Evolutionary conservation across 1,140 invertebrate species (phyloP).

Genomic region (Caerostris extrusa): DNA sequence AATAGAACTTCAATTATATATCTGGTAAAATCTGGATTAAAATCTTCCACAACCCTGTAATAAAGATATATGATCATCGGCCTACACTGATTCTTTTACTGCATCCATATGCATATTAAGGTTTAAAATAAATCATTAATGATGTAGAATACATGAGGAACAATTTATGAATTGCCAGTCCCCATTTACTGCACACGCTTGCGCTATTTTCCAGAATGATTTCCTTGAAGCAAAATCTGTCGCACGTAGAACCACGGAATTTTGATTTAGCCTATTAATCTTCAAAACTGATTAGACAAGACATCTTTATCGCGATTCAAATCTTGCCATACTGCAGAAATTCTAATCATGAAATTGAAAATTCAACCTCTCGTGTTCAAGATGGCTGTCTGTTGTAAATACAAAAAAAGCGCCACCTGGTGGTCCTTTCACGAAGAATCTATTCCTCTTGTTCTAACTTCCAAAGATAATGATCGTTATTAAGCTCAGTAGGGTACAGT

Average conservation of each 20-base stretch:
- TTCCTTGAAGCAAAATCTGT: not conserved
- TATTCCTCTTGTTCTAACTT: not conserved
- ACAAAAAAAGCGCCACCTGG: not conserved
- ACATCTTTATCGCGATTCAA: not conserved
- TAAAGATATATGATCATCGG: no score
- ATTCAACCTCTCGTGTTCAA: not conserved
- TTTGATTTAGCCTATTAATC: not conserved
- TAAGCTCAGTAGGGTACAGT: not conserved
- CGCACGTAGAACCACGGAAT: not conserved
- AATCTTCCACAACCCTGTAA: no score
- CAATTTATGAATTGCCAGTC: not conserved
- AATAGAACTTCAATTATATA: no score
- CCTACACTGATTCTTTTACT: no score
- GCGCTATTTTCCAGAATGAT: not conserved
- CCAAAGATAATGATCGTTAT: not conserved
- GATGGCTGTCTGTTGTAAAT: not conserved
- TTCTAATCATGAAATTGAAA: conserved; percentile 6
- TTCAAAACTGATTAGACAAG: not conserved
- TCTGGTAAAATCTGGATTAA: no score
- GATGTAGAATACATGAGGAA: not conserved
- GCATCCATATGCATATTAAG: no score
- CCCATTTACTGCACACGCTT: not conserved
- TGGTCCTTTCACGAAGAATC: not conserved
- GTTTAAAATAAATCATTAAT: no score
- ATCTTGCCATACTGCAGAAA: not conserved